A percentile compares a stretch with the other conserved stretches of the same genome.
Conservation (phyloP, 2,113 vertebrate species). For the Cinclus mexicanus region DNA sequence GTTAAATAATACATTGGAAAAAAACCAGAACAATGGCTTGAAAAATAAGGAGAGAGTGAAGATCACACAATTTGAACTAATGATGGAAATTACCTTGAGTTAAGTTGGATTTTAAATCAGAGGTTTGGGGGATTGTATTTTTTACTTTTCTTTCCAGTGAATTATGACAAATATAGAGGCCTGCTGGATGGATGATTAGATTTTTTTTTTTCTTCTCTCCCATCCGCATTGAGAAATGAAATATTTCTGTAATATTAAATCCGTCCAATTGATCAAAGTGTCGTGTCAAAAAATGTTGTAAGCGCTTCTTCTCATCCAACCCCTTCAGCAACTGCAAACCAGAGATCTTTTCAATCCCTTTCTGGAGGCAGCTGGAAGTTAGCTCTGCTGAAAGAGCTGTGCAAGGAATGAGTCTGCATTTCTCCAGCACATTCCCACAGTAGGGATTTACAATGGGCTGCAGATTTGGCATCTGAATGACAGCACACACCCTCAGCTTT, state of each 20-base stretch:
- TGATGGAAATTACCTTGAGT: constrained; percentile 61
- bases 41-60: constrained; percentile 15
- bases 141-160: constrained; percentile 35
- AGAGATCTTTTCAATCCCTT: constrained; percentile 43
- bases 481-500: not conserved
- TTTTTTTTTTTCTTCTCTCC: constrained; percentile 26
- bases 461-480: fast-evolving
- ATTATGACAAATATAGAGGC: constrained; percentile 60
- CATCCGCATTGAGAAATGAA: constrained; percentile 71
- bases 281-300: constrained; percentile 69
- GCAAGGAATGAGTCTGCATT: constrained; percentile 18
- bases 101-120: constrained; percentile 61
- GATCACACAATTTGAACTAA: constrained; percentile 56
- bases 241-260: constrained; percentile 82
- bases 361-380: not conserved
- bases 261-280: constrained; percentile 75
- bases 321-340: constrained; percentile 29
- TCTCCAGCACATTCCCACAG: not conserved
- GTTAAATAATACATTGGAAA: constrained; percentile 69
- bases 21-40: constrained; percentile 35
- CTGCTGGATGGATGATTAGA: constrained; percentile 72
- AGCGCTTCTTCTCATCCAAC: constrained; percentile 65
- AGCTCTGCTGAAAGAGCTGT: not conserved
- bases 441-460: not conserved
- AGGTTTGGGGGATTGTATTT: not conserved